Evolutionary conservation across 2,797 vertebrate genomes (phyloP), one percentile per base, ranked within the genome.

Genomic region (Lutjanus argentimaculatus): DNA sequence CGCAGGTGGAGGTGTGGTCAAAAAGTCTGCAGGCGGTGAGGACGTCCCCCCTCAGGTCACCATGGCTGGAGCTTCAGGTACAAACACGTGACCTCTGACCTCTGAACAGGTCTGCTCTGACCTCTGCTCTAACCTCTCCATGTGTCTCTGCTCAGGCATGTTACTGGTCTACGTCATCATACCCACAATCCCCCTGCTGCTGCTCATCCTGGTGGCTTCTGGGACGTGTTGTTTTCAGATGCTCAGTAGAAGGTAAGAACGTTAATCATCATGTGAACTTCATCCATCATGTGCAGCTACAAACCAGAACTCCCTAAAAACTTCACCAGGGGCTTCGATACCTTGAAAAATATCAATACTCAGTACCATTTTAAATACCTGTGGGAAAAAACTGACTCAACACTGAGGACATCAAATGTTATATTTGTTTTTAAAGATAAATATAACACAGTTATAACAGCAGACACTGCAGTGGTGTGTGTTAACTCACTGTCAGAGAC

Each of bases 161-260:
- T 92, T 99, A 92, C 92, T 99, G 94, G 96, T 99, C 86, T 99
- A 99, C 65, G 96, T 99, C 2, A 94, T 98, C 88, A 97, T 99
- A 87, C 98, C 98, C 55, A 98, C 97, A 16, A 98, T 99, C 89
- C 98, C 98, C 0, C 94, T 99, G 71, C 95, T 99, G 65, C 94
- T 99, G 86, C 94, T 99, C 92, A 98, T 99, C 94, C 88, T 99
- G 84, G 97, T 99, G 94, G 98, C 98, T 85, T 97, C 97, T 79
- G 98, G 97, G 77, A 98, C 97, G 6, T 98, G 97, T 92, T 99
- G 97, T 92, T 97, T 97, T 87, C 98, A 98, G 96, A 97, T 96
- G 96, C 76, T 99, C 53, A 96, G 96, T 90, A 95, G 95, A 93
- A 98, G 97, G 98, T 98, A 93, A 94, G 71, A 56, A 6, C 30